Evolutionary conservation across 2,797 vertebrate species (phyloP).

Genomic region (Artibeus lituratus): DNA sequence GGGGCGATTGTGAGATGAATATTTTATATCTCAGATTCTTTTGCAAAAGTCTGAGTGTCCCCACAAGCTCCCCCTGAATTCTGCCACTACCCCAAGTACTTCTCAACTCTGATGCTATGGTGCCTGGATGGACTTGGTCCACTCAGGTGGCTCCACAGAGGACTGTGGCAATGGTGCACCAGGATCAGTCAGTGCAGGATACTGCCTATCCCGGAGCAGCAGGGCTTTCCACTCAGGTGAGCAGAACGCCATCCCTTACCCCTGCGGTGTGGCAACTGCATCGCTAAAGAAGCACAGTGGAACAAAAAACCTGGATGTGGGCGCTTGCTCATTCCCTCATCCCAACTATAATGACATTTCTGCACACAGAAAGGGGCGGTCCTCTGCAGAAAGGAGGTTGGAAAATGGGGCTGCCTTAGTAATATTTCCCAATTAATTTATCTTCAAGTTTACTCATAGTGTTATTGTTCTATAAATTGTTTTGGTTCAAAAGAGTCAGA

Average conservation of each 20-base stretch:
- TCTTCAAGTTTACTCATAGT: not conserved
- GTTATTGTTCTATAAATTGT: not conserved
- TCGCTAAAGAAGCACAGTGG: not conserved
- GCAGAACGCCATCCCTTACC: not conserved
- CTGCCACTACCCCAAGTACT: not conserved
- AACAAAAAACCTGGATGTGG: not conserved
- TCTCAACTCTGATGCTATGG: not conserved
- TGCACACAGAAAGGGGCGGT: not conserved
- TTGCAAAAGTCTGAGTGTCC: not conserved
- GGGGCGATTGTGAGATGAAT: not conserved
- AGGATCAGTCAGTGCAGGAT: not conserved
- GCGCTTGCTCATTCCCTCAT: not conserved
- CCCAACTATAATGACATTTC: not conserved
- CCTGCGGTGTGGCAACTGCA: accelerated
- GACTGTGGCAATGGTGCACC: not conserved
- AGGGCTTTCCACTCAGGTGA: not conserved
- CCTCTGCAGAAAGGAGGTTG: not conserved
- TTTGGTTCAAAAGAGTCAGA: not conserved
- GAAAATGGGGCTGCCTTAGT: not conserved
- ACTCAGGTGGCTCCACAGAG: not conserved
- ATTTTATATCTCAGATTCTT: not conserved
- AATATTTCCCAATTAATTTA: not conserved
- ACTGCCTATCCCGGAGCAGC: not conserved
- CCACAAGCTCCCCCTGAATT: not conserved
- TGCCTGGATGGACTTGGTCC: not conserved